These are phyloP conservation scores for Apocrypta bakeri DNA, from an alignment of 1,140 invertebrate genomes.

Conservation along the genomic window DNA sequence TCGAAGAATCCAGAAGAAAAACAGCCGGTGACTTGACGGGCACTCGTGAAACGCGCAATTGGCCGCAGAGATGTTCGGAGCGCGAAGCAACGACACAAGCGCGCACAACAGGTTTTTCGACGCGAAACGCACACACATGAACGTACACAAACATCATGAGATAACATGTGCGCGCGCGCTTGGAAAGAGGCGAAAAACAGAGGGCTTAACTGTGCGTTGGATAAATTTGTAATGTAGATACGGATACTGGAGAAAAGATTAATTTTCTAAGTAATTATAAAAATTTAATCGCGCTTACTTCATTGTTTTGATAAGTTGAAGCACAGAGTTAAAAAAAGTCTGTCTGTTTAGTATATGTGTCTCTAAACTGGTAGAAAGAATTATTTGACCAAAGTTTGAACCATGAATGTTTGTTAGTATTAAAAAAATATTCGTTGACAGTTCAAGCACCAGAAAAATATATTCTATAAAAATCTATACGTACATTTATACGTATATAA, in stretches of 20 bases:
- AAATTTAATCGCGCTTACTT: too few species aligned
- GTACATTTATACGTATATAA: too few species aligned
- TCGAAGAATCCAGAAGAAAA: slow-evolving; percentile 8
- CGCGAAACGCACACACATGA: background rate
- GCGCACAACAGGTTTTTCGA: slow-evolving; percentile 22
- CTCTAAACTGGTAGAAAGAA: too few species aligned
- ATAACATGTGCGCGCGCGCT: background rate
- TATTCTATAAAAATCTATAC: too few species aligned
- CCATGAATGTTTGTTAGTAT: too few species aligned
- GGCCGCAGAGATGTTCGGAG: background rate
- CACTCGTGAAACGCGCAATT: slow-evolving; percentile 16
- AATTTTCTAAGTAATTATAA: too few species aligned
- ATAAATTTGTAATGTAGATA: background rate
- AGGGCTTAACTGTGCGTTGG: background rate
- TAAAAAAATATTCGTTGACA: too few species aligned
- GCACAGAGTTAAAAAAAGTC: too few species aligned
- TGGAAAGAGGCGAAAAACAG: background rate
- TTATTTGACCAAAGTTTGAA: too few species aligned
- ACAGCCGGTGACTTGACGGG: background rate
- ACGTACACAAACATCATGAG: background rate
- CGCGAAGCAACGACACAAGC: background rate
- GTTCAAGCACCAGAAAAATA: too few species aligned
- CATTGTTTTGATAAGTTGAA: too few species aligned
- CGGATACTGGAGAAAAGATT: background rate
- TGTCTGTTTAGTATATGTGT: too few species aligned